A percentile compares a stretch with the other conserved stretches of the same genome.
phyloP scores from a whole-genome alignment of 2,888 invertebrate genomes.

The Andrena dorsata region DNA sequence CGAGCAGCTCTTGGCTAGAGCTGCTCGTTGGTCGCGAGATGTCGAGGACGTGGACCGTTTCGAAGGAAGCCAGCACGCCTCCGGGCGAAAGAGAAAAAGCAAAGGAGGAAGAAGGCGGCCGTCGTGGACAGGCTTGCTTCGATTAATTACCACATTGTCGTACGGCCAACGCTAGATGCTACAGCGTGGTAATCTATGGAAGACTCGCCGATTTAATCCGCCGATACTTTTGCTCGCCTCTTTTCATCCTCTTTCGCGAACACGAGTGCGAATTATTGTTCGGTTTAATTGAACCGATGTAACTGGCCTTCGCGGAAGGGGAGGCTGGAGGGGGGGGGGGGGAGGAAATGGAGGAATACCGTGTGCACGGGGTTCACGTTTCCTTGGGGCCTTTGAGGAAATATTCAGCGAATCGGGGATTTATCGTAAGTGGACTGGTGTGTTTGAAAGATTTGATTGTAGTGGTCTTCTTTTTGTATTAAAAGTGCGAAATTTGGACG shows the following conservation, averaged over 20 bases:
- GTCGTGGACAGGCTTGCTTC: conserved; percentile 78
- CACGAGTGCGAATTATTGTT: conserved; percentile 41
- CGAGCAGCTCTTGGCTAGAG: conserved; percentile 79
- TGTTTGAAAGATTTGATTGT: no score
- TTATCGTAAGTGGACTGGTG: background rate
- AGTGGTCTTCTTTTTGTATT: no score
- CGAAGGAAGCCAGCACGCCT: conserved; percentile 73
- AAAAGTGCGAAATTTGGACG: no score
- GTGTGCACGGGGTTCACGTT: background rate
- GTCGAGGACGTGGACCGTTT: conserved; percentile 78
- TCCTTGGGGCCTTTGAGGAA: background rate
- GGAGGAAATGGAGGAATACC: background rate
- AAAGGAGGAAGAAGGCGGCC: conserved; percentile 67
- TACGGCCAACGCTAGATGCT: conserved; percentile 78
- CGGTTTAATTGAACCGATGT: conserved; percentile 43
- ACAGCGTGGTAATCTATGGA: conserved; percentile 77
- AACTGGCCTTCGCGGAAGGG: background rate
- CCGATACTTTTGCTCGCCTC: conserved; percentile 68
- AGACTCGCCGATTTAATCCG: conserved; percentile 75
- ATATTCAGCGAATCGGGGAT: background rate
- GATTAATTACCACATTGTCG: conserved; percentile 85
- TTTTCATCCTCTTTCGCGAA: background rate
- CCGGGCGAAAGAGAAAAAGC: conserved; percentile 60
- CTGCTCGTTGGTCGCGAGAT: conserved; percentile 74
- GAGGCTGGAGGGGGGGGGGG: background rate